Base-by-base conservation (phyloP, 2,113 vertebrate genomes). In the Tonatia bakeri region DNA sequence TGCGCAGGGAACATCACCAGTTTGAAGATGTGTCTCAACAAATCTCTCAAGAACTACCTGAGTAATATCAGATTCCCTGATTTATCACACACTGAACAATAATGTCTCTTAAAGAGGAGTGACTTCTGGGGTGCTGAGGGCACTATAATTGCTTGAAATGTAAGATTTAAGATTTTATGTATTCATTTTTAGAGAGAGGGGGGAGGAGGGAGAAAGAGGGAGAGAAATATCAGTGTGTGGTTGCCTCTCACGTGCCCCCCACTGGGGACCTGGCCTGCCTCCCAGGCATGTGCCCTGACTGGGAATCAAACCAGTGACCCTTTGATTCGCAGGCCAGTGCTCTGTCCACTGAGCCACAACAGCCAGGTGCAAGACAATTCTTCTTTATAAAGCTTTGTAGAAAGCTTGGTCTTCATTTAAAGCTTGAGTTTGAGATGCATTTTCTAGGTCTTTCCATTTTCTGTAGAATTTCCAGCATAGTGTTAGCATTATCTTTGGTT, bases 361-460 rank as follows among this genome's bases (percentile, higher is more conserved):
- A 59, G 56, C 56, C 54, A 59, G 56, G 22, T 65, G 36, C 20
- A 79, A 10, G 65, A 24, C 45, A 36, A 12, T 38, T 81, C 33
- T 17, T 64, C 33, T 76, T 50, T 70, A n/a, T 28, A 52, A 83
- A 75, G 56, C 40, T n/a, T 90, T 69, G n/a, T 69, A 31, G 50
- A 56, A 95, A 96, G 64, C 43, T 87, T 59, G 65, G n/a, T 56
- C 36, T 93, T 89, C 47, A 64, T 67, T 82, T 73, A 93, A 73
- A 95, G 26, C 52, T 61, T 75, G 19, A 61, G 9, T 64, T 89
- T 85, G 54, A 93, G 12, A 45, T 45, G 3, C 19, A 33, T 91
- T 79, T 90, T 93, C 26, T 47, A 52, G 61, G 56, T 54, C 95
- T 93, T 82, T 89, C 43, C 19, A 3, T 89, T 95, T 94, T 89